A percentile compares a stretch with the other conserved stretches of the same genome.
Conservation (phyloP, 1,140 invertebrate species). For the Eumeta japonica region DNA sequence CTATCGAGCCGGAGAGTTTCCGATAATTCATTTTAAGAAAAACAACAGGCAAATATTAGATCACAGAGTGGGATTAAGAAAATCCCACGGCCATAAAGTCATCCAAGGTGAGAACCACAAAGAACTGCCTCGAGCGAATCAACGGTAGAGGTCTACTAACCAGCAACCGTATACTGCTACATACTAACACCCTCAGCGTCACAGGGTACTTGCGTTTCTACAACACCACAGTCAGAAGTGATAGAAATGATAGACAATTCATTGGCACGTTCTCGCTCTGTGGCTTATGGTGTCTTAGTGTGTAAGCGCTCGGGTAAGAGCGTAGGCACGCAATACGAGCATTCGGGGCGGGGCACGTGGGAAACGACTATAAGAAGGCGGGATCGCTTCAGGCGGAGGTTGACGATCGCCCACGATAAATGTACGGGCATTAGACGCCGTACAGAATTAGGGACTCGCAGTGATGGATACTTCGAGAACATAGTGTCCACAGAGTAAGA, state of each 20-base stretch:
- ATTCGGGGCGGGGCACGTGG: conserved; percentile 50
- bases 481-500: no score
- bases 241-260: no score
- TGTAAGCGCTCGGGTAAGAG: conserved; percentile 29
- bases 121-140: conserved; percentile 48
- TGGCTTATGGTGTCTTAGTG: conserved; percentile 22
- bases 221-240: conserved; percentile 12
- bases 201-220: no score
- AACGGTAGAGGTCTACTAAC: conserved; percentile 51
- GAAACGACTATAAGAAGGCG: conserved; percentile 38
- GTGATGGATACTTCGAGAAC: no score
- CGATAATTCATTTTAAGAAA: no score
- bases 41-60: no score
- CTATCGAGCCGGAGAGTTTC: no score
- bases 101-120: conserved; percentile 43
- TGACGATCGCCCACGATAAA: conserved; percentile 52
- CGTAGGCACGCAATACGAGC: conserved; percentile 50
- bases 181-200: no score
- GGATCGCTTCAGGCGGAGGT: conserved; percentile 40
- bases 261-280: conserved; percentile 10
- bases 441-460: no score
- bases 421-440: conserved; percentile 49
- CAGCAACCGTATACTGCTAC: no score
- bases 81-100: conserved; percentile 44
- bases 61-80: no score